Conservation (phyloP, 2,797 vertebrate species). For the Orientallactaga sibirica region DNA sequence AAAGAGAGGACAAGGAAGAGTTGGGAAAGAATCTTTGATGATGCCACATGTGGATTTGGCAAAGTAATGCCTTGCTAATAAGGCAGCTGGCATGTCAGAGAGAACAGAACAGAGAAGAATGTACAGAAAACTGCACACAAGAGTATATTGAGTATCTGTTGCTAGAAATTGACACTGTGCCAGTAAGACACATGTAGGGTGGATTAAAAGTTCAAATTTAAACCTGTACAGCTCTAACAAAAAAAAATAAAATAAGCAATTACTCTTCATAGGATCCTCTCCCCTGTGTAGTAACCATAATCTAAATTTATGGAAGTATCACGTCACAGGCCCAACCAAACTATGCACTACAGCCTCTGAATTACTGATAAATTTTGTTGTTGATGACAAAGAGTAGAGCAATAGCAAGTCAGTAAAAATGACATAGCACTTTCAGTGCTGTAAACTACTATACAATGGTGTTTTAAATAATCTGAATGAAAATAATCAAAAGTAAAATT, state of each 20-base stretch:
- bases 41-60: too few species aligned
- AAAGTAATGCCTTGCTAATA: too few species aligned
- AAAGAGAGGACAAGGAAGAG: too few species aligned
- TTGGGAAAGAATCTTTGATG: too few species aligned
- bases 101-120: too few species aligned
- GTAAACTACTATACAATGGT: slow-evolving; percentile 45
- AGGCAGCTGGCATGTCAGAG: too few species aligned
- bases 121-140: too few species aligned
- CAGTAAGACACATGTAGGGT: too few species aligned
- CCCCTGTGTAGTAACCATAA: slow-evolving; percentile 37
- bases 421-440: slow-evolving; percentile 36
- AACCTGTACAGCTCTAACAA: background rate
- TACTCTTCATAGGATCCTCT: slow-evolving; percentile 24
- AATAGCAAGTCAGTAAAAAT: slow-evolving; percentile 20
- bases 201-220: too few species aligned
- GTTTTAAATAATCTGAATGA: slow-evolving; percentile 49
- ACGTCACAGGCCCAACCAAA: background rate
- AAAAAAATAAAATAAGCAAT: slow-evolving; percentile 70
- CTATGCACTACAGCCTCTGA: slow-evolving; percentile 22
- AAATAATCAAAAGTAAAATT: slow-evolving; percentile 22
- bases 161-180: too few species aligned
- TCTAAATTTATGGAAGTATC: slow-evolving; percentile 64
- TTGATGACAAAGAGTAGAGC: slow-evolving; percentile 26
- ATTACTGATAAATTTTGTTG: slow-evolving; percentile 40
- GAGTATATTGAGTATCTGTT: too few species aligned